These are phyloP conservation scores for Noctua pronuba DNA, from an alignment of 2,888 invertebrate genomes.

Conservation along the genomic window DNA sequence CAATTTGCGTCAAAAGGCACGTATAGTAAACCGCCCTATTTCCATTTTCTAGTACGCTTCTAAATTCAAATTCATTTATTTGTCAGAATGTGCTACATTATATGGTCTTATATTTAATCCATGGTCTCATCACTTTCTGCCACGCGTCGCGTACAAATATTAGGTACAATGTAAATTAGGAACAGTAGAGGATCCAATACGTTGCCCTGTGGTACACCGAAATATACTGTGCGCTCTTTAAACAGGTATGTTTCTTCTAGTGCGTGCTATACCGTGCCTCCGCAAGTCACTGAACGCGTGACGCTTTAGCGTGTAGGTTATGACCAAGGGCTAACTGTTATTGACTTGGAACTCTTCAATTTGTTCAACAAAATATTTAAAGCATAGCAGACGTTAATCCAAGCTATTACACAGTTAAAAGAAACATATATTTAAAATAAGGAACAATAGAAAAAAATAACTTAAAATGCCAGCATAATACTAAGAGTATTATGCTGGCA, in stretches of 20 bases:
- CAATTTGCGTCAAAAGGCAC: background rate
- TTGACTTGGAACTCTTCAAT: background rate
- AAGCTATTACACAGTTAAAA: background rate
- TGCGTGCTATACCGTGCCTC: background rate
- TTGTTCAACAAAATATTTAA: background rate
- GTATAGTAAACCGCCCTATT: background rate
- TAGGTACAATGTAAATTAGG: background rate
- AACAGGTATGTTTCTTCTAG: background rate
- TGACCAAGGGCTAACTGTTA: background rate
- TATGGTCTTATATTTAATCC: no score
- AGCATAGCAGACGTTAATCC: background rate
- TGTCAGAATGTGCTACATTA: background rate
- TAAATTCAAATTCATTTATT: background rate
- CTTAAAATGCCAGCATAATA: background rate
- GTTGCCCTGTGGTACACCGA: background rate
- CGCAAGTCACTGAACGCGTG: background rate
- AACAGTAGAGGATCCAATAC: background rate
- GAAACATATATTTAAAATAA: no score
- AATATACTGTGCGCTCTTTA: background rate
- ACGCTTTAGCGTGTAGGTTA: background rate
- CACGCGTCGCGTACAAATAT: no score
- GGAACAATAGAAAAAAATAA: background rate
- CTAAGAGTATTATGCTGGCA: no score
- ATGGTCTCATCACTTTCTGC: no score
- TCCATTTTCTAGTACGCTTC: background rate